Evolutionary conservation across 2,888 invertebrate species (phyloP), one percentile per base, ranked within the genome.

Genomic region (Rutpela maculata): DNA sequence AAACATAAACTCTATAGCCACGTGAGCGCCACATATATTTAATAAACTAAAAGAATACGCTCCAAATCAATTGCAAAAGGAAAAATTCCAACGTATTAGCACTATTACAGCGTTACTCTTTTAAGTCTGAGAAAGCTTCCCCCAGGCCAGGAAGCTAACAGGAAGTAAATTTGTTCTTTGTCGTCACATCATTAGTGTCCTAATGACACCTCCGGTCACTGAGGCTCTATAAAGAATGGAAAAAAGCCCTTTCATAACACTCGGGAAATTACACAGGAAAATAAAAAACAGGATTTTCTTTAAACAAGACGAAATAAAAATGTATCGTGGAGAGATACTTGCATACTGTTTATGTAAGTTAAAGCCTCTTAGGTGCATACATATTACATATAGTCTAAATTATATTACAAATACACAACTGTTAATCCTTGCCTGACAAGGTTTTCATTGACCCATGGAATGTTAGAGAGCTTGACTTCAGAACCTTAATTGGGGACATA

Each of bases 181-280:
- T 80, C 78, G 82, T 80, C 78, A 75, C 76, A 77, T 82, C 80
- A 80, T 82, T 82, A 81, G 82, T 55, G 76, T 63, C 72, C 77
- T 80, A 82, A 82, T 82, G 80, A 80, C 78, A 79, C 79, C 80
- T 82, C 82, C 80, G 82, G 80, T 80, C 79, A 78, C 77, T 74
- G 50, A 55, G 11, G 15, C 43, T 11, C 38, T 31, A 2, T 22
- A 63, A 55, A 72, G 60, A 72, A n/a, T 35, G 19, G 43, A 17
- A 71, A 50, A 19, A 31, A 12, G 17, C 11, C 55, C 22, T 63
- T 43, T 72, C 50, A 63, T 55, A 62, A 31, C 72, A 31, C 17
- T 19, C 38, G 22, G 70, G 43, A 43, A 35, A 22, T 43, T 57
- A 69, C 19, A 10, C 0, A 18, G 50, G 6, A 50, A 50, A 50